Conservation (phyloP, 2,888 invertebrate species). For the Tetragonula carbonaria region DNA sequence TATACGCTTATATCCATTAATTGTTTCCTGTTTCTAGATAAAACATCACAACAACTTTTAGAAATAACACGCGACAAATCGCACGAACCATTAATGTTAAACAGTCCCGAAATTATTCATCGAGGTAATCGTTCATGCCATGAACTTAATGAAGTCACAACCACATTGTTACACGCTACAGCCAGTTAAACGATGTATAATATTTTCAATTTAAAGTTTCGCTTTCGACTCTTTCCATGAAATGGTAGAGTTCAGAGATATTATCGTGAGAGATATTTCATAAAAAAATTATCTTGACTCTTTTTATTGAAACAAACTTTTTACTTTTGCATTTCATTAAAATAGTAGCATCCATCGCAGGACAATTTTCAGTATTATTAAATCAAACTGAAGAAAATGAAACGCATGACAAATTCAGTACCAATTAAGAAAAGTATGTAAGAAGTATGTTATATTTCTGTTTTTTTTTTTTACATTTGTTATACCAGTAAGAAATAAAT, state of each 20-base stretch:
- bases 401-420: slow-evolving; percentile 15
- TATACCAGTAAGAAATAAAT: slow-evolving; percentile 48
- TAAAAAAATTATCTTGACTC: neutral
- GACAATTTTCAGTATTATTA: slow-evolving; percentile 40
- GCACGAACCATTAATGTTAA: slow-evolving; percentile 70
- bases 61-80: slow-evolving; percentile 73
- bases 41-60: slow-evolving; percentile 74
- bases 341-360: neutral
- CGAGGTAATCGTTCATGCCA: slow-evolving; percentile 78
- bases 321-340: slow-evolving; percentile 14
- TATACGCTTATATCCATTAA: neutral
- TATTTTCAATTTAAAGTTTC: neutral
- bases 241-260: neutral
- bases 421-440: slow-evolving; percentile 37
- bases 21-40: slow-evolving; percentile 69
- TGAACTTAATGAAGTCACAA: slow-evolving; percentile 81
- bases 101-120: slow-evolving; percentile 76
- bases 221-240: neutral
- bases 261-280: neutral
- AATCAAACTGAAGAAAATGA: slow-evolving; percentile 4
- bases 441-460: slow-evolving; percentile 25
- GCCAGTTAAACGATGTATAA: slow-evolving; percentile 73
- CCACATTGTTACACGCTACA: slow-evolving; percentile 78
- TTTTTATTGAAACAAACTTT: neutral
- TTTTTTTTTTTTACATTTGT: slow-evolving; percentile 45